phyloP scores from a whole-genome alignment of 92 coral and sea anemone genomes.

The Galaxea fascicularis region DNA sequence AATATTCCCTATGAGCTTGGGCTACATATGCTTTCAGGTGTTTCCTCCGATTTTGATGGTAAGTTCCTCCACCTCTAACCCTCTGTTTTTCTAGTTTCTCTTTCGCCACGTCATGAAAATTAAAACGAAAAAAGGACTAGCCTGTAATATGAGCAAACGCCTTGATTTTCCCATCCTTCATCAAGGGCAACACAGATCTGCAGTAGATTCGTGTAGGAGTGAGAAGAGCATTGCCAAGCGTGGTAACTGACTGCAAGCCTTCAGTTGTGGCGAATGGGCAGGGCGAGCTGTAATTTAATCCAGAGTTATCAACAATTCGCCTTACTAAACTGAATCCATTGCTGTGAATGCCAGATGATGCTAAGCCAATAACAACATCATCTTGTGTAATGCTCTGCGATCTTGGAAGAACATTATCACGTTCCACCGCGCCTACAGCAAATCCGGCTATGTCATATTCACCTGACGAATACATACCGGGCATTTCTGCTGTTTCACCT shows the following conservation, averaged over 20 bases:
- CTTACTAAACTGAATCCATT: constrained; percentile 97
- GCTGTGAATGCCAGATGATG: constrained; percentile 95
- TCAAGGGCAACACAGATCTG: constrained; percentile 80
- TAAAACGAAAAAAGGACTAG: constrained; percentile 18
- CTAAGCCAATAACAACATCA: constrained; percentile 87
- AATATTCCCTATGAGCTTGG: too few species aligned
- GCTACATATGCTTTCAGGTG: too few species aligned
- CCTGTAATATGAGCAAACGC: constrained; percentile 99
- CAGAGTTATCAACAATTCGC: constrained; percentile 63
- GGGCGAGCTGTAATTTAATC: constrained; percentile 69
- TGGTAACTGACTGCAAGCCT: constrained; percentile 70
- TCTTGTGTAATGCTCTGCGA: constrained; percentile 73
- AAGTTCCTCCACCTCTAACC: too few species aligned
- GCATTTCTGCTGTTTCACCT: constrained; percentile 99
- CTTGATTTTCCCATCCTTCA: constrained; percentile 84
- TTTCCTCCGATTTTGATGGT: too few species aligned
- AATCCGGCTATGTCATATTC: constrained; percentile 98
- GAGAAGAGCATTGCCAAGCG: constrained; percentile 83
- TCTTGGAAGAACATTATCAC: constrained; percentile 73
- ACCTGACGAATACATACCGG: constrained; percentile 88
- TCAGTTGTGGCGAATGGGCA: constrained; percentile 86
- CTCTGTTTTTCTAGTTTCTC: too few species aligned
- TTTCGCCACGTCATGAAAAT: too few species aligned
- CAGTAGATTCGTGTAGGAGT: constrained; percentile 89
- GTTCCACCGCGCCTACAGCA: constrained; percentile 96